These are phyloP conservation scores for Amphilophus citrinellus DNA, from an alignment of 2,113 vertebrate species.

Conservation along the genomic window DNA sequence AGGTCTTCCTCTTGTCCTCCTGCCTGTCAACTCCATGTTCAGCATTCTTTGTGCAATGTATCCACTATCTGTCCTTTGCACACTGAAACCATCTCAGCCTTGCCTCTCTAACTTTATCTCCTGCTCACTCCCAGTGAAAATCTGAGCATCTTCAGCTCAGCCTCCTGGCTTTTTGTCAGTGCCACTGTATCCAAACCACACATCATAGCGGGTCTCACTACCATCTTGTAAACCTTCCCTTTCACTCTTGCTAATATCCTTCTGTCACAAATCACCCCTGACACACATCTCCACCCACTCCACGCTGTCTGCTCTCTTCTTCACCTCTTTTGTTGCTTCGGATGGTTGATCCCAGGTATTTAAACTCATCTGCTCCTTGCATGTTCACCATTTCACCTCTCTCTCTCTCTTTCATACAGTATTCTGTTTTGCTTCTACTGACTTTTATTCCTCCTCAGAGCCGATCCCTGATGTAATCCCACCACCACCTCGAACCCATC, in stretches of 20 bases:
- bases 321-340: background rate
- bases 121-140: no score
- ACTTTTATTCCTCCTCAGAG: background rate
- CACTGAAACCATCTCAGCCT: no score
- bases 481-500: background rate
- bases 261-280: no score
- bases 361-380: background rate
- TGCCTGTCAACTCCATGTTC: fast-evolving
- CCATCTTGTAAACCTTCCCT: no score
- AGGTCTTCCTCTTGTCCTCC: background rate
- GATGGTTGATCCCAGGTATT: background rate
- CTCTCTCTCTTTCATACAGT: background rate
- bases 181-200: background rate
- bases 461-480: background rate
- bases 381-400: background rate
- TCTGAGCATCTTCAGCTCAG: no score
- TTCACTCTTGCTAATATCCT: no score
- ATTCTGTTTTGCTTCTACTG: background rate
- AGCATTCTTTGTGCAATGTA: background rate
- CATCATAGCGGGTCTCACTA: background rate
- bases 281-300: background rate
- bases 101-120: background rate
- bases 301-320: background rate
- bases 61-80: background rate
- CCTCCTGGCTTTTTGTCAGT: fast-evolving